Evolutionary conservation across 1,140 invertebrate species (phyloP), one percentile per base, ranked within the genome.

Genomic region (Thalassaphorura encarpata): DNA sequence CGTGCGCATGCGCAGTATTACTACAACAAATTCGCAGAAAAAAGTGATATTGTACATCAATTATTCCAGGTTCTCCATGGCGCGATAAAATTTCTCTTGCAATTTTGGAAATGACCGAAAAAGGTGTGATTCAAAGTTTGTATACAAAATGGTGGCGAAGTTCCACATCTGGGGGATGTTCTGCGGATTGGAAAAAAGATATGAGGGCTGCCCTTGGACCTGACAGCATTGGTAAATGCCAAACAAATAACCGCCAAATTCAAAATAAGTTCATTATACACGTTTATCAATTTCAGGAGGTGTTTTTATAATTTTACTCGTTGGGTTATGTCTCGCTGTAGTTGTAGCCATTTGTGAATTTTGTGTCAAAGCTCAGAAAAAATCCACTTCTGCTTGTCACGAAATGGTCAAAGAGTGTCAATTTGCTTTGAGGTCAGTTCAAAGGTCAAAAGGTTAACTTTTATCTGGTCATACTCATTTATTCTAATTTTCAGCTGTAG

Each of bases 241-340:
- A 16, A 21, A 13, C 18, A 33, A 16, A 23, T 36, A n/a, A 18
- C 13, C 31, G 3, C 36, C 27, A 54, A 23, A 19, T 15, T 16
- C 27, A 26, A 41, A 55, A 15, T n/a, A 8, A 50, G 6, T 55
- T 49, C 29, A 48, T 53, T 2, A 31, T 27, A 54, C 4, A 18
- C 13, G 46, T 48, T 16, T 13, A 16, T 23, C 19, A 45, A 54
- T 41, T 60, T 18, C 73, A 75, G 83, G 91, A 40, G 93, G 93
- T 29, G 86, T 97, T 5, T 97, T 97, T 69, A 85, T 97, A 16
- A 88, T 97, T 6, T 77, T 94, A 3, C 70, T 88, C 0, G 82
- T 83, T 60, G 87, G 86, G 16, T 71, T 89, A 21, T 79, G 79
- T 2, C 76, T 85, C 31, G 84, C 85, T 16, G 77, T 88, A 41